Base-by-base conservation (phyloP, 2,113 vertebrate genomes). In the Phyllostomus hastatus region DNA sequence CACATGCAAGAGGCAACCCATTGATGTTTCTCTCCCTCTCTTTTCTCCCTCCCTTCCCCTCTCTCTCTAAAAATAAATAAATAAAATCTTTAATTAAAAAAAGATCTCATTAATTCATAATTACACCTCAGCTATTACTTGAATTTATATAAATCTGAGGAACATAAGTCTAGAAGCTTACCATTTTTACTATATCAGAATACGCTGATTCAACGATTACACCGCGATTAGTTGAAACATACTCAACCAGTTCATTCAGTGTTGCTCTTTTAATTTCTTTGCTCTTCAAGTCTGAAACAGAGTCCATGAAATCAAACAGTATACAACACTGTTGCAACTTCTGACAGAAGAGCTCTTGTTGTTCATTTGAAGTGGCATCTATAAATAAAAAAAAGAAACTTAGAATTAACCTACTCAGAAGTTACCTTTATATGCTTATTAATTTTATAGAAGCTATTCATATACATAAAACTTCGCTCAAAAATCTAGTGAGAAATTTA, bases 191-290 rank as follows among this genome's bases (percentile, higher is more conserved):
- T 98, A 99, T 99, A 98, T 99, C 99, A 92, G 99, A 99, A 98
- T 99, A 99, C 26, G 99, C 98, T 66, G 99, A 97, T 97, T 99
- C 99, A 98, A 99, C 99, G 98, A 99, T 99, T 91, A 99, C 98
- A 17, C 99, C 99, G 97, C 99, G 99, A 98, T 99, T 99, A 97
- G 99, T 99, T 97, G 99, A 99, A 97, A 99, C 99, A 67, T 99
- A 99, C 97, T 99, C 99, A 98, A 99, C 99, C 89, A 99, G 98
- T 98, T 99, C 99, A 91, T 99, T 99, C 75, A 99, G 98, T 1
- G 99, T 99, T 97, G 99, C 99, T 98, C 99, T 99, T 98, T 99
- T 99, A 96, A 99, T 99, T 98, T 99, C 99, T 98, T 99, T 99
- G 98, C 99, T 99, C 98, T 99, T 99, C 97, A 99, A 98, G 98